Evolutionary conservation across 2,888 invertebrate genomes (phyloP), one percentile per base, ranked within the genome.

Genomic region (Penaeus monodon): DNA sequence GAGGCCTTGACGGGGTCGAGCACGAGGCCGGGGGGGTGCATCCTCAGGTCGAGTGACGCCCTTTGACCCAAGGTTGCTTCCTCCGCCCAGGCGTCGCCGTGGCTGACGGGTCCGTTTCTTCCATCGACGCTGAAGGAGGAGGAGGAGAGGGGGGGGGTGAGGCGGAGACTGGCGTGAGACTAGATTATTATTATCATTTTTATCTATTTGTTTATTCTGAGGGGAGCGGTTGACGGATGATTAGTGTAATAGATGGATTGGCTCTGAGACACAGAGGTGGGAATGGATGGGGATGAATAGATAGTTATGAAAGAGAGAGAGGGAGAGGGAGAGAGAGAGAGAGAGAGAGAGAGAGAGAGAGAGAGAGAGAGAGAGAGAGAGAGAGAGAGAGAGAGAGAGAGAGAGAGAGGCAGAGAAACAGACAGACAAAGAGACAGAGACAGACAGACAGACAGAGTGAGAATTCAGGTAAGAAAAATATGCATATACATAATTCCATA

Each of bases 121-220:
- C 87, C 89, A 64, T 89, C 89, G 66, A 89, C 74, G 57, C 89
- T 89, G 85, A 4, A 44, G 24, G 57, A n/a, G 77, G 57, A 27
- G 38, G 38, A 38, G 49, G 74, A 44, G 74, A 38, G 14, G 74
- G 44, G 14, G 74, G 44, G 38, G 38, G 38, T n/a, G 29, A 38
- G 27, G 22, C 33, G 29, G 73, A 38, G 38, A 8, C 38, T 44
- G 44, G 33, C 22, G 74, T 74, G 44, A 74, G 24, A 44, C 12
- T 24, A 4, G 74, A 74, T 2, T 44, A 7, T 44, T 44, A 1
- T 44, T 44, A 10, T 44, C 10, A 1, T 44, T 44, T 44, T 44
- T 44, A n/a, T 77, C 57, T 57, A 49, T 57, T 27, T 24, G 49
- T 57, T 44, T 10, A 1, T 44, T 44, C 10, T 44, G 27, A 17